Conservation (phyloP, 2,113 vertebrate genomes). For the Cairina moschata region DNA sequence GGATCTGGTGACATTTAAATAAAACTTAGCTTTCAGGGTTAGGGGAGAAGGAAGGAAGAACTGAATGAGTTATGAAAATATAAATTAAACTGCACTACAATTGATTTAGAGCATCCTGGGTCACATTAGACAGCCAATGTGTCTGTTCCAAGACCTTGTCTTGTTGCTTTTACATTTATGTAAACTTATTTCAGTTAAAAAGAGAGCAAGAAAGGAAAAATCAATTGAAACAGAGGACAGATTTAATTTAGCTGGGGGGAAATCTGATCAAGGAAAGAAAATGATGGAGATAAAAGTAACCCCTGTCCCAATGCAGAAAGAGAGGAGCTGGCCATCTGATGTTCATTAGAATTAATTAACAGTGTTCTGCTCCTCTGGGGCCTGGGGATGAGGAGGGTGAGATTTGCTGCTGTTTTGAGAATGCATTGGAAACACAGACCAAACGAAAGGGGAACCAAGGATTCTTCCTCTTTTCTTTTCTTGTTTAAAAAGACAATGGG, state of each 20-base stretch:
- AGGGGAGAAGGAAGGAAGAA: background rate
- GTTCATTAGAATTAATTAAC: slow-evolving; percentile 71
- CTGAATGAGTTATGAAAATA: slow-evolving; percentile 18
- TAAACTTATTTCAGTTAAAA: slow-evolving; percentile 61
- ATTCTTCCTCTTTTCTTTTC: background rate
- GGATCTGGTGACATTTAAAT: background rate
- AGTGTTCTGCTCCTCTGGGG: background rate
- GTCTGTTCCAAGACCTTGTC: slow-evolving; percentile 23
- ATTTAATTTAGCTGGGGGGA: slow-evolving; percentile 66
- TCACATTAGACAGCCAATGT: background rate
- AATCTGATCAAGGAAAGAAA: slow-evolving; percentile 64
- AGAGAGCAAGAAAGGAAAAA: slow-evolving; percentile 47
- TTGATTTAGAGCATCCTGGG: slow-evolving; percentile 1
- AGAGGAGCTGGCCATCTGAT: background rate
- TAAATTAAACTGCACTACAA: slow-evolving; percentile 22
- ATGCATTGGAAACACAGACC: background rate
- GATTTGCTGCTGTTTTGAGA: slow-evolving; percentile 3
- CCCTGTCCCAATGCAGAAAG: background rate
- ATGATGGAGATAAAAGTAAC: slow-evolving; percentile 63
- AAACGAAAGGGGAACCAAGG: background rate
- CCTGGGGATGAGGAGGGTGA: background rate
- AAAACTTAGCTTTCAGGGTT: slow-evolving; percentile 6
- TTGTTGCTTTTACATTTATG: slow-evolving; percentile 46
- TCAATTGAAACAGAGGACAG: slow-evolving; percentile 64
- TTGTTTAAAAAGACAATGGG: background rate